Conservation (phyloP, 2,888 invertebrate genomes). For the Drosophila cracens region DNA sequence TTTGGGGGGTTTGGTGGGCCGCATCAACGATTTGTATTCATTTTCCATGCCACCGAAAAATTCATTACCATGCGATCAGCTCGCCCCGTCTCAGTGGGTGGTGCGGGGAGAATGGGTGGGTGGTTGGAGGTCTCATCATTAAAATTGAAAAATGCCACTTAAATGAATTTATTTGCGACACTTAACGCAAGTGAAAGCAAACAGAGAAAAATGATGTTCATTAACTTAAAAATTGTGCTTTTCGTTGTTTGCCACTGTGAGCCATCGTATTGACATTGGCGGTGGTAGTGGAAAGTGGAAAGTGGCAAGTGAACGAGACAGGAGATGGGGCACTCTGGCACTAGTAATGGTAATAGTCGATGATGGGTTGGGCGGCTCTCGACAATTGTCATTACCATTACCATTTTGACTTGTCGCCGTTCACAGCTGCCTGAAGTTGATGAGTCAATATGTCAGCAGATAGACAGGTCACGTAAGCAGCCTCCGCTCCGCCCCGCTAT, state of each 20-base stretch:
- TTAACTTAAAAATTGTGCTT: constrained; percentile 76
- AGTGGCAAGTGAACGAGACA: not conserved
- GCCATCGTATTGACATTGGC: constrained; percentile 47
- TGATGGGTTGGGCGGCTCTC: constrained; percentile 30
- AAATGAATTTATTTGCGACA: constrained; percentile 81
- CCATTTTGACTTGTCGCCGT: constrained; percentile 67
- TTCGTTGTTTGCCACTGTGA: constrained; percentile 44
- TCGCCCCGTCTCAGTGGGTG: not conserved
- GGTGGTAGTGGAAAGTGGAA: constrained; percentile 14
- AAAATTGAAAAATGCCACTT: constrained; percentile 81
- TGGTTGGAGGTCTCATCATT: constrained; percentile 55
- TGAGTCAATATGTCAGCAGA: constrained; percentile 75
- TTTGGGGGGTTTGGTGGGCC: not conserved
- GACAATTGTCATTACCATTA: constrained; percentile 75
- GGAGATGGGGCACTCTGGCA: constrained; percentile 1
- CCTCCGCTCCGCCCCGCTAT: not conserved
- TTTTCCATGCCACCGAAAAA: constrained; percentile 20
- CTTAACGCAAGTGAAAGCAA: constrained; percentile 78
- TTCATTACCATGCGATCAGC: constrained; percentile 30
- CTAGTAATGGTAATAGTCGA: constrained; percentile 21
- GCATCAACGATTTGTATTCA: constrained; percentile 37
- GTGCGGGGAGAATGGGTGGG: not conserved
- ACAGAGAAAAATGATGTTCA: constrained; percentile 80
- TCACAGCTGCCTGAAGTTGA: constrained; percentile 68
- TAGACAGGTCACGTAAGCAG: constrained; percentile 73